Evolutionary conservation across 2,797 vertebrate species (phyloP), one percentile per base, ranked within the genome.

Genomic region (Acipenser oxyrinchus): DNA sequence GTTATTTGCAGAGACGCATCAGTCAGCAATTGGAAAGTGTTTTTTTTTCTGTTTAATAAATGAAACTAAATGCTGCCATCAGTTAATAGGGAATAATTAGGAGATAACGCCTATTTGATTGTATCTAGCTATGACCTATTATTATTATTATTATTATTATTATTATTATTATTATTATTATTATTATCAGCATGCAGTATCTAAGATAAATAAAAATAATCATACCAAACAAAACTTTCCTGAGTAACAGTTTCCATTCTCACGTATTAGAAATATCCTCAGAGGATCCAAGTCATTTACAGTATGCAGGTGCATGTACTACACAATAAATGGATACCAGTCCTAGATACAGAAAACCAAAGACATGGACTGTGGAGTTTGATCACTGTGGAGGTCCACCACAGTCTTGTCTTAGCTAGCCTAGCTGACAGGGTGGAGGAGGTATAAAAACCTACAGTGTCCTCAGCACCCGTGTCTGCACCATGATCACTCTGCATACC

Each of bases 191-290:
- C 9, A 10, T 6, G 13, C 37, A 48, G 10, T 52, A 62, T 64
- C 13, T 49, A 60, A 55, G 8, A 11, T 48, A 70, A 18, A 70
- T 70, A 57, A 66, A 59, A 60, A 52, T 55, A 51, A 69, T 65
- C 18, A n/a, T 49, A 58, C 57, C 64, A 65, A 49, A 7, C 18
- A 6, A 51, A 57, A n/a, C 11, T 37, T 23, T 13, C 53, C 12
- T 9, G 63, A 53, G 51, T 6, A 52, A 12, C 12, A 12, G 13
- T 55, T 57, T 58, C 55, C 9, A 12, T 37, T 64, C 51, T 3
- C 8, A 13, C 9, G 8, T 11, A 60, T 23, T 49, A 60, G 65
- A 60, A 13, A 59, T 37, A 7, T 15, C 6, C 13, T 49, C 10
- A 18, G 15, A 60, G 66, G n/a, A 12, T 15, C 6, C 55, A 15